A percentile compares a stretch with the other conserved stretches of the same genome.
Evolutionary conservation across 2,797 vertebrate genomes (phyloP).

Genomic region (Rallus crepitans): DNA sequence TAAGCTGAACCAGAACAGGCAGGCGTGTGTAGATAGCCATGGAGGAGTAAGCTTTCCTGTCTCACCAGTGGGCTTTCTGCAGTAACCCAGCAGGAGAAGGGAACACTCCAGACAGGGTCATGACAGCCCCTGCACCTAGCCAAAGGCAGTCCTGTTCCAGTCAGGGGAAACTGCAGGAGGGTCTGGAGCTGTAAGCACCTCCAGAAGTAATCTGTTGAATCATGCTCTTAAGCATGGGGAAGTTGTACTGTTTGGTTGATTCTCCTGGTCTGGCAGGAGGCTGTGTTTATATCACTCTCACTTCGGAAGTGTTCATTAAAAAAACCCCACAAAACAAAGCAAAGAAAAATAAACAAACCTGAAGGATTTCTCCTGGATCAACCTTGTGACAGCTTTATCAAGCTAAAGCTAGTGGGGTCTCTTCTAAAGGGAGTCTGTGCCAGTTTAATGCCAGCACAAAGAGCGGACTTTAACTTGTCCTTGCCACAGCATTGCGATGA

Average conservation of each 20-base stretch:
- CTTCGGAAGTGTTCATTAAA: neutral
- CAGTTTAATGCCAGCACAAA: neutral
- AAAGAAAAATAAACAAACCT: neutral
- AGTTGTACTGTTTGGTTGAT: neutral
- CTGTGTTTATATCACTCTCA: neutral
- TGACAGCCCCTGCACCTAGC: neutral
- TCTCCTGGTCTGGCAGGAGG: neutral
- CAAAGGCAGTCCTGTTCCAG: neutral
- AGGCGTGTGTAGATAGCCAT: neutral
- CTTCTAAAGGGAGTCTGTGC: neutral
- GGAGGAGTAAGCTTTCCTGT: neutral
- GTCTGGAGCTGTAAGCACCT: neutral
- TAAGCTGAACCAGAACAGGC: neutral
- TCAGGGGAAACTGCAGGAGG: neutral
- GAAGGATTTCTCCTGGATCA: neutral
- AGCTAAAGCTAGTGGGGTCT: neutral
- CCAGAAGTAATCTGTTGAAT: neutral
- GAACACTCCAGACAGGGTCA: neutral
- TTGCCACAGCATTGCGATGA: neutral
- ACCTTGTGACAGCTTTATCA: neutral
- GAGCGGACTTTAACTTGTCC: neutral
- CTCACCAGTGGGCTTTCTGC: neutral
- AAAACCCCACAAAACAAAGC: neutral
- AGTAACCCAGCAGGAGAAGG: neutral
- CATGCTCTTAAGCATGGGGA: neutral